Evolutionary conservation across 1,140 invertebrate genomes (phyloP).

Genomic region (Hycleus phaleratus): DNA sequence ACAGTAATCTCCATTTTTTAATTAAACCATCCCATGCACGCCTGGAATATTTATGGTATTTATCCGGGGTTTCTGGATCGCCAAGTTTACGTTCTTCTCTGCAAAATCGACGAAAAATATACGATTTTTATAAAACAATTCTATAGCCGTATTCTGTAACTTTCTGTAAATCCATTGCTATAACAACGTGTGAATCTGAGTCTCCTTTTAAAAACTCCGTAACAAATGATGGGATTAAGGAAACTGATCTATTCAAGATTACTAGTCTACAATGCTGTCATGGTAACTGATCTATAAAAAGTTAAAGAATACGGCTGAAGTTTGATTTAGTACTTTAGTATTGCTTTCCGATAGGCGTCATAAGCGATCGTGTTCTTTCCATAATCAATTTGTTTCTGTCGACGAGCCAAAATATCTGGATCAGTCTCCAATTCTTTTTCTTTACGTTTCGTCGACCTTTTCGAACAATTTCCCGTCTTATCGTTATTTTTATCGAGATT

Average conservation of each 20-base stretch:
- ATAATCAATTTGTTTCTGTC: constrained; percentile 92
- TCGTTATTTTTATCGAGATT: background rate
- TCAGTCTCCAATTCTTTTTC: constrained; percentile 62
- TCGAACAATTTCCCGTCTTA: background rate
- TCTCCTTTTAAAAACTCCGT: too few species aligned
- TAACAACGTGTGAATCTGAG: too few species aligned
- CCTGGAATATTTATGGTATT: constrained; percentile 77
- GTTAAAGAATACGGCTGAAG: constrained; percentile 4
- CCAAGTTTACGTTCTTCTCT: constrained; percentile 51
- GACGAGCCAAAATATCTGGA: constrained; percentile 58
- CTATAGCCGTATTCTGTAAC: too few species aligned
- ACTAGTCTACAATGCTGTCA: too few species aligned
- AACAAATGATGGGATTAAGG: too few species aligned
- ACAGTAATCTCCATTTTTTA: constrained; percentile 73
- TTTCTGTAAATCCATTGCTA: too few species aligned
- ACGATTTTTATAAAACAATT: too few species aligned
- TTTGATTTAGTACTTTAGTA: constrained; percentile 61
- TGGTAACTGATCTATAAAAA: constrained; percentile 30
- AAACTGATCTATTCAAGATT: too few species aligned
- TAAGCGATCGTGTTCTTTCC: constrained; percentile 91
- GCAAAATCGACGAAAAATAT: too few species aligned
- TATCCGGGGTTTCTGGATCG: constrained; percentile 83
- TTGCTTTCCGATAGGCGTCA: constrained; percentile 61
- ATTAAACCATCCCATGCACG: constrained; percentile 85
- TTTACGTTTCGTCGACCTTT: constrained; percentile 12